These are phyloP conservation scores for Pagrus major DNA, from an alignment of 2,113 vertebrate genomes.

Conservation along the genomic window DNA sequence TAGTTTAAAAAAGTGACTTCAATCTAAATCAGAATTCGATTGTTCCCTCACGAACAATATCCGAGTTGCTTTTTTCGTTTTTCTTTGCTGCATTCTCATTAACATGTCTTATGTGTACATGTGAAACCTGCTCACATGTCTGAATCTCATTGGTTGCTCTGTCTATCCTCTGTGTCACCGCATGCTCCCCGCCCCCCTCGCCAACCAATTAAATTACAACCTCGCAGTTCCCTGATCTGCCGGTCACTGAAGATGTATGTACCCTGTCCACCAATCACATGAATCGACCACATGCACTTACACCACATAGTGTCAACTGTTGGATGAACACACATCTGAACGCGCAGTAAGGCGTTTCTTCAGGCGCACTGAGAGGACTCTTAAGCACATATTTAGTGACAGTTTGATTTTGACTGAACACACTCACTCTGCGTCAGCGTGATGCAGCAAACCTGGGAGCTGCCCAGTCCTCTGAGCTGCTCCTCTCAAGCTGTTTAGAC, in stretches of 20 bases:
- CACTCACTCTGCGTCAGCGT: not conserved
- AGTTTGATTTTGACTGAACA: slow-evolving; percentile 7
- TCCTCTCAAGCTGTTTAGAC: slow-evolving; percentile 12
- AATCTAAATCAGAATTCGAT: not conserved
- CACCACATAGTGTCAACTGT: not conserved
- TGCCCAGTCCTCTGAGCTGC: slow-evolving; percentile 3
- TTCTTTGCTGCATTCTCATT: slow-evolving; percentile 71
- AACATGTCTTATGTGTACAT: slow-evolving; percentile 47
- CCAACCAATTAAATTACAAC: slow-evolving; percentile 55
- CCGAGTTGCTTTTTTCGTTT: slow-evolving; percentile 53
- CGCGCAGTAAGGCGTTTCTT: not conserved
- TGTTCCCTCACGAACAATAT: not conserved
- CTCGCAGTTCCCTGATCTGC: slow-evolving; percentile 58
- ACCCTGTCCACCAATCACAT: slow-evolving; percentile 41
- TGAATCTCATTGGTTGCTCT: slow-evolving; percentile 68
- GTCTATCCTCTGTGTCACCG: slow-evolving; percentile 67
- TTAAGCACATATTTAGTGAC: slow-evolving; percentile 1
- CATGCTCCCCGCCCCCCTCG: slow-evolving; percentile 55
- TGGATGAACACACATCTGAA: slow-evolving; percentile 52
- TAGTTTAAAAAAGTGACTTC: not conserved
- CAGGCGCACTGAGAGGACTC: not conserved
- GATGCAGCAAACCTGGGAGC: not conserved
- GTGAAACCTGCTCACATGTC: slow-evolving; percentile 49
- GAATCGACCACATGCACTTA: slow-evolving; percentile 7
- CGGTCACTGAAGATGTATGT: slow-evolving; percentile 63